Percentiles rank a stretch among this genome's conserved stretches.
Evolutionary conservation across 2,797 vertebrate species (phyloP).

Genomic region (Spinus olivaceus): DNA sequence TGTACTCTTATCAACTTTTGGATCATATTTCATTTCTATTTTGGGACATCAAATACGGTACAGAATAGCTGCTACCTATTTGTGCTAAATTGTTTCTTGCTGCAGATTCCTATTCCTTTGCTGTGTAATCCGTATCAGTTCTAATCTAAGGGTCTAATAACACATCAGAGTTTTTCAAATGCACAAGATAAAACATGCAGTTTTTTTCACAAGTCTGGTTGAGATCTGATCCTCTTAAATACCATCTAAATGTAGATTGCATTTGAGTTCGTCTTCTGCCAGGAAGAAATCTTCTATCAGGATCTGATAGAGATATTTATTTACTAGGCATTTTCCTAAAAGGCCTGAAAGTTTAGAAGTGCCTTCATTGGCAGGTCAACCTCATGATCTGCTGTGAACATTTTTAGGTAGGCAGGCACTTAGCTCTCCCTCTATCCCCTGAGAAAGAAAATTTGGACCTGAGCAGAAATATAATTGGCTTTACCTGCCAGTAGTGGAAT

Average conservation of each 20-base stretch:
- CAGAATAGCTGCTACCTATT: constrained; percentile 31
- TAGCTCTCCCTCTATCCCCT: neutral
- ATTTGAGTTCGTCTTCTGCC: neutral
- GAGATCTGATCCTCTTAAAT: neutral
- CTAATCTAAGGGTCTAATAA: constrained; percentile 33
- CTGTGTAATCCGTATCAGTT: neutral
- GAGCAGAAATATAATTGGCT: neutral
- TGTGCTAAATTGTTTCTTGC: constrained; percentile 38
- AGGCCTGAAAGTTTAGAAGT: neutral
- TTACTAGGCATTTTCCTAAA: neutral
- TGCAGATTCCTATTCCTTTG: constrained; percentile 17
- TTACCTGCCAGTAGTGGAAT: neutral
- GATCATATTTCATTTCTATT: constrained; percentile 59
- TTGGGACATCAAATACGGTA: constrained; percentile 15
- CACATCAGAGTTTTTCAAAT: neutral
- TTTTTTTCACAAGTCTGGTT: neutral
- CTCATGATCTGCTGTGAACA: neutral
- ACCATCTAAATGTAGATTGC: neutral
- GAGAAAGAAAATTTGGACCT: neutral
- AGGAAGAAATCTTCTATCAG: too few relatives aligned
- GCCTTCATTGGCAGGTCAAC: neutral
- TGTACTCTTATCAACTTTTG: constrained; percentile 48
- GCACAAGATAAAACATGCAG: neutral
- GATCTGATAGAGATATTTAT: neutral
- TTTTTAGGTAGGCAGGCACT: neutral